Evolutionary conservation across 2,113 vertebrate genomes (phyloP).

Genomic region (Colius striatus): DNA sequence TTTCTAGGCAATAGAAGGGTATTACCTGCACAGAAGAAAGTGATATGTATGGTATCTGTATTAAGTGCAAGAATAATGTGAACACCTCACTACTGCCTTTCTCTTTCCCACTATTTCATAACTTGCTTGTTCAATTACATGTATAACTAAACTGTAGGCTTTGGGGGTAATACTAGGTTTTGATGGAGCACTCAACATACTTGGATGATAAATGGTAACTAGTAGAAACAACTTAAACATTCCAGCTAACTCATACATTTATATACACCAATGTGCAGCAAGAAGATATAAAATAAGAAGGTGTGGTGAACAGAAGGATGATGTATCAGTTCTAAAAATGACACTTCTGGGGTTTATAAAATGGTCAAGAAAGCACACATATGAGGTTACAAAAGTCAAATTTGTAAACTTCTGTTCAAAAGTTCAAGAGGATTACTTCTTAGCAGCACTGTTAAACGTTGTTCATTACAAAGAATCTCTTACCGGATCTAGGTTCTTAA

Average conservation of each 20-base stretch:
- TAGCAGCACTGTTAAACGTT: neutral
- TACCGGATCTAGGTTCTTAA: conserved; percentile 97
- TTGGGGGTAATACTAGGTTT: neutral
- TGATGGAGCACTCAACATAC: neutral
- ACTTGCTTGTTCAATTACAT: neutral
- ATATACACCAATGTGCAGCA: neutral
- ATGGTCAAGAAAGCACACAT: neutral
- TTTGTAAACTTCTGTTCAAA: neutral
- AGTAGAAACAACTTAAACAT: neutral
- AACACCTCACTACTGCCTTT: neutral
- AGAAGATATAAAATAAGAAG: neutral
- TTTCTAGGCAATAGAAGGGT: neutral
- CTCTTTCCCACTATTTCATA: neutral
- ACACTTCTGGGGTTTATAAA: neutral
- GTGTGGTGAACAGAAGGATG: neutral
- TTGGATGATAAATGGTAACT: neutral
- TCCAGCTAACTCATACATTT: neutral
- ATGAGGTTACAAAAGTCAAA: neutral
- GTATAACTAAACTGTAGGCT: neutral
- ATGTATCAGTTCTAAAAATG: neutral
- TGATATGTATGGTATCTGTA: neutral
- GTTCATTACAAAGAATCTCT: conserved; percentile 58
- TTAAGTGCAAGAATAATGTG: neutral
- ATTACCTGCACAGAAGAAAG: neutral
- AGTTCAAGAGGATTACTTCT: neutral